Conservation (phyloP, 2,888 invertebrate species). For the Parasteatoda lunata region DNA sequence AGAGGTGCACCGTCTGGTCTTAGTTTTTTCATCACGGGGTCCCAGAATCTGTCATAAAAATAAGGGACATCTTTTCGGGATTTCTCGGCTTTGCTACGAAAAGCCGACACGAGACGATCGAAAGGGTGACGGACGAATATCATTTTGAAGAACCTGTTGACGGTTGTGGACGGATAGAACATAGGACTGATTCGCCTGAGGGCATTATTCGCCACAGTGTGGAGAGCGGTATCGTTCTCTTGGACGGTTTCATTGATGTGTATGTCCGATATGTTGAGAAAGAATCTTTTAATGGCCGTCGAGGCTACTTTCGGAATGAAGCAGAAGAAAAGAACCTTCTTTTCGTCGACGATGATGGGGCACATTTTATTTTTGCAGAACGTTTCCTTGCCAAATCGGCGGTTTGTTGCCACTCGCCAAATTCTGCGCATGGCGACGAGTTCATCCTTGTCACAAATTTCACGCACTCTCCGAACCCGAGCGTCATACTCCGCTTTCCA, state of each 20-base stretch:
- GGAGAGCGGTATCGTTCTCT: slow-evolving; percentile 59
- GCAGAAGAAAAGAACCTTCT: slow-evolving; percentile 67
- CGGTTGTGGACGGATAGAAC: slow-evolving; percentile 60
- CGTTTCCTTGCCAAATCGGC: slow-evolving; percentile 54
- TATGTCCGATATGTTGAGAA: slow-evolving; percentile 58
- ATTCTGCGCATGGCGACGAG: slow-evolving; percentile 52
- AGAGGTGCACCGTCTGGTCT: slow-evolving; percentile 27
- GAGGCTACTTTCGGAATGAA: slow-evolving; percentile 70
- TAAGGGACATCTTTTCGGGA: slow-evolving; percentile 55
- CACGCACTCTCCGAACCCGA: slow-evolving; percentile 39
- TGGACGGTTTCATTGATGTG: neutral
- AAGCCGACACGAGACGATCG: slow-evolving; percentile 69
- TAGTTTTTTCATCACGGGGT: slow-evolving; percentile 54
- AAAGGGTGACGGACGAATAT: slow-evolving; percentile 70
- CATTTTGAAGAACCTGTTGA: slow-evolving; percentile 67
- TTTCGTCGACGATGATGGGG: slow-evolving; percentile 69
- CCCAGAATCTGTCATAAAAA: slow-evolving; percentile 67
- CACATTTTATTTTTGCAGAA: slow-evolving; percentile 69
- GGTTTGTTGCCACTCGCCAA: slow-evolving; percentile 66
- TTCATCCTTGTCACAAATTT: slow-evolving; percentile 61
- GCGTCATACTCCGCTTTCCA: slow-evolving; percentile 42
- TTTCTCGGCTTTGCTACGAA: slow-evolving; percentile 68
- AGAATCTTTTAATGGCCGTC: slow-evolving; percentile 65
- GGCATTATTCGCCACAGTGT: slow-evolving; percentile 64
- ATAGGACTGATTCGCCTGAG: slow-evolving; percentile 68